Conservation (phyloP, 1,140 invertebrate species). For the Reticulitermes speratus region DNA sequence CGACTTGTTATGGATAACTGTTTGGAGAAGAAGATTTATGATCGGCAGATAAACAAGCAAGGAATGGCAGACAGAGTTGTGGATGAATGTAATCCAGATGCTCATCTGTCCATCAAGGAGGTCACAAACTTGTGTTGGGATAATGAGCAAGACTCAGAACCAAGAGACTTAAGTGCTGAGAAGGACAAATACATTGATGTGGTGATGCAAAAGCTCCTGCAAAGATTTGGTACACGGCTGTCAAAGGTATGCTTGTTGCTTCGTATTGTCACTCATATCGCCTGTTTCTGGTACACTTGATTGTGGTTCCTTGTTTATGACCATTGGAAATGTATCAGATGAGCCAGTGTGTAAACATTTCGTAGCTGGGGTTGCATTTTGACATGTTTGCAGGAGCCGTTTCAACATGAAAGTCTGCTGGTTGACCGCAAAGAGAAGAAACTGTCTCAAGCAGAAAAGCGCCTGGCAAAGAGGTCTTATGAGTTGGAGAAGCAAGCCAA, state of each 20-base stretch:
- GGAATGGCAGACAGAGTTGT: conserved; percentile 96
- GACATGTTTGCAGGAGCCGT: conserved; percentile 66
- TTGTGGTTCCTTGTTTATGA: neutral
- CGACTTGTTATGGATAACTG: conserved; percentile 95
- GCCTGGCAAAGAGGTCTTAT: conserved; percentile 89
- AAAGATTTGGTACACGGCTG: conserved; percentile 65
- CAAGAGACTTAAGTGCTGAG: conserved; percentile 66
- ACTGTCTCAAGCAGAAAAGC: conserved; percentile 91
- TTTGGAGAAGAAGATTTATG: conserved; percentile 97
- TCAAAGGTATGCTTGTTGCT: conserved; percentile 56
- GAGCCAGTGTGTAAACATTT: neutral
- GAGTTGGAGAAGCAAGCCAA: conserved; percentile 91
- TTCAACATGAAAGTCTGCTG: conserved; percentile 94
- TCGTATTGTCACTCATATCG: neutral
- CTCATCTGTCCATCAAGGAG: conserved; percentile 91
- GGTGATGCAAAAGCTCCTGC: conserved; percentile 74
- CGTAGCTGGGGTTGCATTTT: neutral
- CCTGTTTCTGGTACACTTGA: neutral
- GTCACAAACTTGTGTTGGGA: conserved; percentile 92
- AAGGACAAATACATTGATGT: conserved; percentile 78
- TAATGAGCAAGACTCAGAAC: conserved; percentile 77
- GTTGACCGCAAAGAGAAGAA: conserved; percentile 96
- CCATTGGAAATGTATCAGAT: neutral
- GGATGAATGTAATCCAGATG: conserved; percentile 96
- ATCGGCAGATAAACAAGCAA: conserved; percentile 97